Conservation (phyloP, 1,140 invertebrate genomes). For the Pentalonia nigronervosa region DNA sequence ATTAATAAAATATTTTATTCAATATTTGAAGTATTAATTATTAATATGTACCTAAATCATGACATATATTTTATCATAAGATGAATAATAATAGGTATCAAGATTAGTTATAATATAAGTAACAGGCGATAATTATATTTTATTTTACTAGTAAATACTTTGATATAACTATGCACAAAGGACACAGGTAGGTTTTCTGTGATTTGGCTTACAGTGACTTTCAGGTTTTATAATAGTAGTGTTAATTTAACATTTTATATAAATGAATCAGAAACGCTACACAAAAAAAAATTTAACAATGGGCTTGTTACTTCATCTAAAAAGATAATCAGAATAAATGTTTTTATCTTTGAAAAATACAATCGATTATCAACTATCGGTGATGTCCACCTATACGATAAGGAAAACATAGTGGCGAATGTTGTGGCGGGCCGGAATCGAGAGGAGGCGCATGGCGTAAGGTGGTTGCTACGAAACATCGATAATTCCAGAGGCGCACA, state of each 20-base stretch:
- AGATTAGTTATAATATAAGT: neutral
- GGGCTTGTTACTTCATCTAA: neutral
- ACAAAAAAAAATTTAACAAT: neutral
- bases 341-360: neutral
- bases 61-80: neutral
- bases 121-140: neutral
- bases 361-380: neutral
- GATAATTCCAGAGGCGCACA: conserved; percentile 52
- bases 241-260: neutral
- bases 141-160: neutral
- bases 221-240: neutral
- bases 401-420: neutral
- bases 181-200: neutral
- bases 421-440: neutral
- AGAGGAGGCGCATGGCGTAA: conserved; percentile 32
- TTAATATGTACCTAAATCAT: neutral
- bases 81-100: neutral
- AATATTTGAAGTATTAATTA: too few species aligned
- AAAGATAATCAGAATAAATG: neutral
- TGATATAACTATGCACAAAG: neutral
- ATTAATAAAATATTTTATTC: too few species aligned
- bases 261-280: neutral
- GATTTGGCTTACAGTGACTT: neutral
- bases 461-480: conserved; percentile 52
- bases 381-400: neutral